These are phyloP conservation scores for Steatocranus sp. DNA, from an alignment of 2,797 vertebrate genomes.

Conservation along the genomic window DNA sequence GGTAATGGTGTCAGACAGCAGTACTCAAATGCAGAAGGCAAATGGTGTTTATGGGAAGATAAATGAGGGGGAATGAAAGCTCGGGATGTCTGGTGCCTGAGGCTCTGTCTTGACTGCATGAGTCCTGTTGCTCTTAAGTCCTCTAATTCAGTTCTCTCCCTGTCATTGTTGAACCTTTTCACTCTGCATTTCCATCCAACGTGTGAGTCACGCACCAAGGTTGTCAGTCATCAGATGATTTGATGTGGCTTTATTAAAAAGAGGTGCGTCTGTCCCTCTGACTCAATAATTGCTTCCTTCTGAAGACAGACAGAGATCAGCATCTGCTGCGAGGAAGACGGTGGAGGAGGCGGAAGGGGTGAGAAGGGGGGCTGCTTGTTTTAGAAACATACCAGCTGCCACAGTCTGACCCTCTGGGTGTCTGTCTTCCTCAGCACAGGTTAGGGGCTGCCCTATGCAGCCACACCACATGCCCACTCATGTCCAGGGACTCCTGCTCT, in stretches of 20 bases:
- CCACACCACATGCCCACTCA: conserved; percentile 38
- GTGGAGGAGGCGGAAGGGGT: neutral
- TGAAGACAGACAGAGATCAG: conserved; percentile 61
- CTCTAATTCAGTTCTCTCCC: conserved; percentile 14
- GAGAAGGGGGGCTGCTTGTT: conserved; percentile 36
- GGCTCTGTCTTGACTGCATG: conserved; percentile 15
- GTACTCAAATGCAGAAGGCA: neutral
- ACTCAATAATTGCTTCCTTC: conserved; percentile 70
- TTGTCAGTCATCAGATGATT: conserved; percentile 60
- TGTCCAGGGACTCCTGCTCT: conserved; percentile 30
- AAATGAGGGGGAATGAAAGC: conserved; percentile 14
- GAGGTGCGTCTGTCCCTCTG: conserved; percentile 60
- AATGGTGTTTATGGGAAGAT: conserved; percentile 19
- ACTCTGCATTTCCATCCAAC: conserved; percentile 18
- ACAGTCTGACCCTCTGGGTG: conserved; percentile 43
- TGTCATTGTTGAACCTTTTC: conserved; percentile 26
- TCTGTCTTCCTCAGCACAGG: conserved; percentile 57
- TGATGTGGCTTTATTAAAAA: conserved; percentile 62
- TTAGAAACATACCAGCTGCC: conserved; percentile 69
- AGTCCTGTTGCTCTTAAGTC: neutral
- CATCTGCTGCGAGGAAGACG: conserved; percentile 59
- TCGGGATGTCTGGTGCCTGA: conserved; percentile 10
- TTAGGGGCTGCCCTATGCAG: conserved; percentile 49
- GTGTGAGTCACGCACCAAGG: conserved; percentile 57
- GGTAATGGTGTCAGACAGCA: neutral